phyloP scores from a whole-genome alignment of 2,888 invertebrate genomes.

The Perizoma affinitatum region DNA sequence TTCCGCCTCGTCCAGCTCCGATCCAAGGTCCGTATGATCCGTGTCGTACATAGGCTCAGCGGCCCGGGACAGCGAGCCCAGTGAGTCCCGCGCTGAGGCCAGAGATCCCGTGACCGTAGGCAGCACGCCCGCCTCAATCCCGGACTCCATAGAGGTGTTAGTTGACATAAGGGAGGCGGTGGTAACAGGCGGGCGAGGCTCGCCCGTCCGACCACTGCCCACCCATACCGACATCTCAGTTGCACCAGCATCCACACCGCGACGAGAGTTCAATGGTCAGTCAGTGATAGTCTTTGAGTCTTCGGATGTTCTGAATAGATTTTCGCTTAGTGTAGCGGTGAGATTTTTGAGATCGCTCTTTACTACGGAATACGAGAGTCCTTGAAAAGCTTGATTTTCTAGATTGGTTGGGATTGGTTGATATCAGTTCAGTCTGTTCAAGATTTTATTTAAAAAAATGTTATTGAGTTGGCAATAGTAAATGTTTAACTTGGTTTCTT shows the following conservation, averaged over 20 bases:
- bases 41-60: constrained; percentile 89
- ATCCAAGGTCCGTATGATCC: constrained; percentile 91
- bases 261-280: constrained; percentile 34
- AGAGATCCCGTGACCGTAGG: constrained; percentile 90
- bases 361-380: no score
- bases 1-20: constrained; percentile 91
- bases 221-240: constrained; percentile 79
- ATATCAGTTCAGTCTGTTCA: no score
- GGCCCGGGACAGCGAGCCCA: constrained; percentile 84
- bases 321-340: no score
- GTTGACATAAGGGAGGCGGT: constrained; percentile 73
- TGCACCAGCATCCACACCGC: constrained; percentile 75
- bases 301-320: no score
- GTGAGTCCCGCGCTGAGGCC: constrained; percentile 80
- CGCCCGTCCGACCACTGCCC: constrained; percentile 73
- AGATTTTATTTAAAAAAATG: no score
- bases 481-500: no score
- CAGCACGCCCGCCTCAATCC: constrained; percentile 87
- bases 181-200: constrained; percentile 55
- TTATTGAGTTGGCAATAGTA: no score
- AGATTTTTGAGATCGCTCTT: no score
- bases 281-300: not conserved
- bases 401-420: not conserved
- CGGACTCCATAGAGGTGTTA: constrained; percentile 85
- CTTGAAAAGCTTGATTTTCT: constrained; percentile 2